Conservation (phyloP, 2,797 vertebrate genomes). For the Acrossocheilus fasciatus region DNA sequence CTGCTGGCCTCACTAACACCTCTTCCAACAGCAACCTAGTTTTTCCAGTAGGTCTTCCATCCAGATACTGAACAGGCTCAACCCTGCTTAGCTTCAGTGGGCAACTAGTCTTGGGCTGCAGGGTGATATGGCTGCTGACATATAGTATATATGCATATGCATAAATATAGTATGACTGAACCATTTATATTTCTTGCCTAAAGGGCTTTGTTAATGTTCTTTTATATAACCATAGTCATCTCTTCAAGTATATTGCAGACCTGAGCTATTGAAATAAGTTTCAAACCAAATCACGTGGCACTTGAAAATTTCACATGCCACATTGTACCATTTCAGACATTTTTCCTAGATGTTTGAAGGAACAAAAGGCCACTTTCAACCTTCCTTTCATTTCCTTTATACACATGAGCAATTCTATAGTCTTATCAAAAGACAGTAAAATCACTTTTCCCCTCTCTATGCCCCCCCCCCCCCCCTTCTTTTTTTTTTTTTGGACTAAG, state of each 20-base stretch:
- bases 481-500: slow-evolving; percentile 42
- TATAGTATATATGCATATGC: too few relatives aligned
- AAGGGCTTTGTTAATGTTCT: slow-evolving; percentile 1
- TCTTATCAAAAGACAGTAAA: slow-evolving; percentile 58
- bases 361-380: slow-evolving; percentile 28
- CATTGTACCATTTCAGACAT: slow-evolving; percentile 52
- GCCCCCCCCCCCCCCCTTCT: not conserved
- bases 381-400: slow-evolving; percentile 39
- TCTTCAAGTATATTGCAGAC: not conserved
- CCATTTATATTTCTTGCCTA: not conserved
- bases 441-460: slow-evolving; percentile 34
- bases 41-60: too few relatives aligned
- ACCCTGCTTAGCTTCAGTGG: too few relatives aligned
- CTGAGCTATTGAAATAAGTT: slow-evolving; percentile 7
- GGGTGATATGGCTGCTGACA: too few relatives aligned
- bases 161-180: not conserved
- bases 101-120: too few relatives aligned
- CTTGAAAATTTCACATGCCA: slow-evolving; percentile 37
- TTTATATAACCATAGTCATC: not conserved
- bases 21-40: too few relatives aligned
- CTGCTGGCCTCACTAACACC: too few relatives aligned
- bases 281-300: slow-evolving; percentile 9
- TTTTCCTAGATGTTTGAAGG: slow-evolving; percentile 36
- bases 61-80: too few relatives aligned
- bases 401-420: slow-evolving; percentile 36